Conservation (phyloP, 2,888 invertebrate species). For the Mesoligia furuncula region DNA sequence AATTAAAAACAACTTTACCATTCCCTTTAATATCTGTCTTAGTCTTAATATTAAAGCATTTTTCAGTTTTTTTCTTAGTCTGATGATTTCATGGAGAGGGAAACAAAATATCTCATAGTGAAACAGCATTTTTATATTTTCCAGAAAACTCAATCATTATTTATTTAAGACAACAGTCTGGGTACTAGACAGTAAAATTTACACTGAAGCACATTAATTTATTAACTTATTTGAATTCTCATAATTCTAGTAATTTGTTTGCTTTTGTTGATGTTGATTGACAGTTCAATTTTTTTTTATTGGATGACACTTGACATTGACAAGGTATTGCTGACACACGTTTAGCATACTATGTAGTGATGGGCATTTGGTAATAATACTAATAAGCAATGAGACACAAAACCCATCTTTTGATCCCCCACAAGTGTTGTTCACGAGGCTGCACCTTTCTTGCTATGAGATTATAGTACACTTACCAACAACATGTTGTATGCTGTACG, state of each 20-base stretch:
- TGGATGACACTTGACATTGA: background rate
- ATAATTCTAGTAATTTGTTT: conserved; percentile 35
- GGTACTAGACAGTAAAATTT: background rate
- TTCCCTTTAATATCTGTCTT: conserved; percentile 31
- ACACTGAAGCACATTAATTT: conserved; percentile 9
- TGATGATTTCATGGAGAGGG: conserved; percentile 39
- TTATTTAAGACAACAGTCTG: conserved; percentile 1
- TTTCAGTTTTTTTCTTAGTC: conserved; percentile 47
- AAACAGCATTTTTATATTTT: conserved; percentile 32
- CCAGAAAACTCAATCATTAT: conserved; percentile 9
- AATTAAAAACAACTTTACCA: conserved; percentile 30
- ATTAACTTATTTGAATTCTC: conserved; percentile 11
- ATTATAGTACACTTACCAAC: conserved; percentile 78
- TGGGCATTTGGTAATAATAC: conserved; percentile 2
- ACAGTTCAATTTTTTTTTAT: background rate
- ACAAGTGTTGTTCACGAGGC: background rate
- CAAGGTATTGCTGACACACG: background rate
- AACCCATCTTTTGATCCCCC: background rate
- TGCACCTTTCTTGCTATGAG: background rate
- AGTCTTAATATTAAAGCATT: conserved; percentile 28
- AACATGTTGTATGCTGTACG: conserved; percentile 91
- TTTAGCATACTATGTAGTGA: conserved; percentile 19
- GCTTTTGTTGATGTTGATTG: conserved; percentile 33
- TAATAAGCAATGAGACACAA: background rate
- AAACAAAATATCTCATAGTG: conserved; percentile 44